Conservation (phyloP, 2,888 invertebrate species). For the Autographa gamma region DNA sequence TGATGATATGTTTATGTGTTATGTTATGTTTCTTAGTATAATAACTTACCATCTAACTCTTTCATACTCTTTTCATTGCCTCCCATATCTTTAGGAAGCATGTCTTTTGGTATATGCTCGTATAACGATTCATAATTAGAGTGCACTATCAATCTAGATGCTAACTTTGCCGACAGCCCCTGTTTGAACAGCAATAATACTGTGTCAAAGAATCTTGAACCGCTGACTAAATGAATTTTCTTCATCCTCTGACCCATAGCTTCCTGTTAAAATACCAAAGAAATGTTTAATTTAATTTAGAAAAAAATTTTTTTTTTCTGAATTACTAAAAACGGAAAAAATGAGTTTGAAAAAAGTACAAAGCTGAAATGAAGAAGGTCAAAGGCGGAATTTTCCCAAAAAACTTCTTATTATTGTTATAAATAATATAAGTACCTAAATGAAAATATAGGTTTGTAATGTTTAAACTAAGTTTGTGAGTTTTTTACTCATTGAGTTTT, state of each 20-base stretch:
- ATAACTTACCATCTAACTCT: conserved; percentile 59
- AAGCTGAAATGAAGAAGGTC: too few species aligned
- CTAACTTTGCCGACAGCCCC: conserved; percentile 61
- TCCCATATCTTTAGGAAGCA: conserved; percentile 64
- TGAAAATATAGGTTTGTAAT: too few species aligned
- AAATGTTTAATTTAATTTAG: background rate
- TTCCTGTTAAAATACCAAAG: conserved; percentile 56
- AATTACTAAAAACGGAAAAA: too few species aligned
- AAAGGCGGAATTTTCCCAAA: too few species aligned
- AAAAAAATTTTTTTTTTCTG: too few species aligned
- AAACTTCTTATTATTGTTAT: too few species aligned
- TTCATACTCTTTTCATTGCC: conserved; percentile 56
- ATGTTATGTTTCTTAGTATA: too few species aligned
- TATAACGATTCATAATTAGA: conserved; percentile 56
- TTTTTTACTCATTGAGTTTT: too few species aligned
- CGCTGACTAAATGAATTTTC: conserved; percentile 59
- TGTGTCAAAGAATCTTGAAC: conserved; percentile 62
- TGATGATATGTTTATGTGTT: too few species aligned
- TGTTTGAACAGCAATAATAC: conserved; percentile 58
- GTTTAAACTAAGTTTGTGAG: too few species aligned
- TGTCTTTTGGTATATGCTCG: conserved; percentile 56
- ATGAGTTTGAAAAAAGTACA: too few species aligned
- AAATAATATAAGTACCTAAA: too few species aligned
- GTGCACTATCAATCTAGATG: conserved; percentile 58
- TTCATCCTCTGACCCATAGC: conserved; percentile 60